phyloP scores from a whole-genome alignment of 2,888 invertebrate genomes.

The Tetragonisca angustula region DNA sequence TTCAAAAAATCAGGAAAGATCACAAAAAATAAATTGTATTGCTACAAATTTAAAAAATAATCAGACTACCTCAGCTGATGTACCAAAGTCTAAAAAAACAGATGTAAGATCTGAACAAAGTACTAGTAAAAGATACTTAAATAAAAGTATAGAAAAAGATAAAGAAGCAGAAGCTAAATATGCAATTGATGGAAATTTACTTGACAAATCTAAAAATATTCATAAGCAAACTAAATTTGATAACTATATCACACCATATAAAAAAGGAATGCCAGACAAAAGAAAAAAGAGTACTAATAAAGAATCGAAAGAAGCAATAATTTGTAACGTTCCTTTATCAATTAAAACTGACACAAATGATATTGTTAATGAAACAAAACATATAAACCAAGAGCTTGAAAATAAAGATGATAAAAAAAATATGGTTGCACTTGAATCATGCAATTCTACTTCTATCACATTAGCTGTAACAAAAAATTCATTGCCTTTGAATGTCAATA shows the following conservation, averaged over 20 bases:
- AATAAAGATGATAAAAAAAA: background rate
- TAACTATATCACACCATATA: conserved; percentile 29
- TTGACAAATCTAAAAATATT: conserved; percentile 43
- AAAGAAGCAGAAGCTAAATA: background rate
- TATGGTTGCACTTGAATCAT: background rate
- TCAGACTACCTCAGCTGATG: conserved; percentile 38
- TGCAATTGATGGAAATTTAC: conserved; percentile 15
- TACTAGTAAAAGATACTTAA: conserved; percentile 8
- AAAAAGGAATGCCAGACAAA: background rate
- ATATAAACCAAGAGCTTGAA: conserved; percentile 2
- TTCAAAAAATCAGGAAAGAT: background rate
- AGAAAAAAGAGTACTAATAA: conserved; percentile 9
- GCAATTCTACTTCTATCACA: conserved; percentile 22
- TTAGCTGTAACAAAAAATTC: conserved; percentile 42
- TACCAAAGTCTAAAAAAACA: conserved; percentile 25
- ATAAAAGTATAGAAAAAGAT: background rate
- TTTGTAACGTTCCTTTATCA: conserved; percentile 6
- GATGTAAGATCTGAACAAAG: background rate
- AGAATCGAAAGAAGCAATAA: background rate
- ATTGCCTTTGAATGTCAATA: conserved; percentile 44
- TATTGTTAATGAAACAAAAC: background rate
- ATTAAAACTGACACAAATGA: background rate
- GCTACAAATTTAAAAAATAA: conserved; percentile 1
- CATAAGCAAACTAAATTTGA: conserved; percentile 42
- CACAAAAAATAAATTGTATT: background rate